These are phyloP conservation scores for Drosophila lacicola DNA, from an alignment of 2,888 invertebrate genomes.

Conservation along the genomic window DNA sequence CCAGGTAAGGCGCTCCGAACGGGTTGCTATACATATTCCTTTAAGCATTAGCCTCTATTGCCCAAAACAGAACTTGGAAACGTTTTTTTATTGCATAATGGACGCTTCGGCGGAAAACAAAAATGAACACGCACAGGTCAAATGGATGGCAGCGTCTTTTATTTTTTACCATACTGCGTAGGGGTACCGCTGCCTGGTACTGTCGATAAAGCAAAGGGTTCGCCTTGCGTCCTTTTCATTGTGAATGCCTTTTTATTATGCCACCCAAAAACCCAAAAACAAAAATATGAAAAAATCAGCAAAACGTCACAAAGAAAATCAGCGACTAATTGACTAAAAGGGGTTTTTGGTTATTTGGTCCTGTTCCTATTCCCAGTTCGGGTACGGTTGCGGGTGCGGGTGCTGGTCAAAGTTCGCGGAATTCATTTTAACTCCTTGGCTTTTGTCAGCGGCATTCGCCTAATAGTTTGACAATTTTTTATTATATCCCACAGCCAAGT, in stretches of 20 bases:
- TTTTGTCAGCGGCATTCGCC: conserved; percentile 29
- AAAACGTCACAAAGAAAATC: conserved; percentile 64
- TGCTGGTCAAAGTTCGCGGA: conserved; percentile 29
- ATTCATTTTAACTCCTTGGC: conserved; percentile 47
- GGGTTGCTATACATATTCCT: conserved; percentile 46
- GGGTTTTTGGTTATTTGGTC: conserved; percentile 51
- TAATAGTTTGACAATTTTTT: conserved; percentile 41
- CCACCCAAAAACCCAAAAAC: conserved; percentile 33
- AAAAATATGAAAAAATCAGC: conserved; percentile 8
- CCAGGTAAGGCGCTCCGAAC: conserved; percentile 63
- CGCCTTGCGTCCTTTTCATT: conserved; percentile 40
- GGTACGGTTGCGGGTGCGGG: neutral
- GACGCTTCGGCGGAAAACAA: conserved; percentile 62
- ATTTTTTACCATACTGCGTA: conserved; percentile 20
- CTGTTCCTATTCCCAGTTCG: conserved; percentile 14
- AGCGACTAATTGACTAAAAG: conserved; percentile 80
- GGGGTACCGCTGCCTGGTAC: conserved; percentile 1
- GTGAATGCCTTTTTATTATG: conserved; percentile 57
- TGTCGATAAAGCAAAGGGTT: conserved; percentile 44
- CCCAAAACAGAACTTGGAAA: conserved; percentile 44
- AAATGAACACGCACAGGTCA: conserved; percentile 24
- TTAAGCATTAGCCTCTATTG: conserved; percentile 45
- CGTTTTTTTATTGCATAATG: conserved; percentile 76
- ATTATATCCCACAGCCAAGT: conserved; percentile 15
- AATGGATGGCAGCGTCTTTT: conserved; percentile 5